Base-by-base conservation (phyloP, 2,113 vertebrate species). In the Scatophagus argus region DNA sequence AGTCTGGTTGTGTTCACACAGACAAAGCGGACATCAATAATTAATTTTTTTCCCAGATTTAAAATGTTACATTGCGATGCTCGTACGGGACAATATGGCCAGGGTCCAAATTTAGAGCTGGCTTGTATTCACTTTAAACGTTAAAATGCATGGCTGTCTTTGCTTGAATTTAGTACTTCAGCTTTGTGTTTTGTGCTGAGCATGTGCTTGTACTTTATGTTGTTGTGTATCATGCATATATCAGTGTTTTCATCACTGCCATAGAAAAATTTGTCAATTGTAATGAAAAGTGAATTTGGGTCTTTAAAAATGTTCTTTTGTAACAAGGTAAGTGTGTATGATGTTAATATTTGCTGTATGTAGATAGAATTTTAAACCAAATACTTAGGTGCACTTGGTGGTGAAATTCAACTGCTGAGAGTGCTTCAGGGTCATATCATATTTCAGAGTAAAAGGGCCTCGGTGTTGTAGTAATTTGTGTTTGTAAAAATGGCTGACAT, bases 21-120 rank as follows among this genome's bases (percentile, higher is more conserved):
- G 52, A 73, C 63, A 25, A 64, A 46, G 14, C 16, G n/a, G 29
- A 72, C 51, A 25, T 36, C 23, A 56, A 51, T 68, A 27, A 34
- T 23, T 60, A 1, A 43, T 46, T 34, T 12, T 44, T 25, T 43
- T 8, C 13, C 13, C 39, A 34, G 25, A 64, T 34, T 67, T 41
- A 23, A 16, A 72, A 2, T 64, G 61, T 80, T 55, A 29, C 10
- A 34, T 65, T 59, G 21, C n/a, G 23, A 79, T 54, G 87, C 87
- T 91, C 88, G 84, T 77, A 90, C 79, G 90, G 93, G 89, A 91
- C 90, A 93, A 87, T 87, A 88, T 85, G 85, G 76, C 79, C 77
- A 80, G 87, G 88, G 77, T 82, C 59, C 70, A 78, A 36, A 68
- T 85, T 69, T 73, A 65, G 38, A 77, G 46, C 75, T 47, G 41